Base-by-base conservation (phyloP, 1,140 invertebrate genomes). In the Drosophila tropicalis region DNA sequence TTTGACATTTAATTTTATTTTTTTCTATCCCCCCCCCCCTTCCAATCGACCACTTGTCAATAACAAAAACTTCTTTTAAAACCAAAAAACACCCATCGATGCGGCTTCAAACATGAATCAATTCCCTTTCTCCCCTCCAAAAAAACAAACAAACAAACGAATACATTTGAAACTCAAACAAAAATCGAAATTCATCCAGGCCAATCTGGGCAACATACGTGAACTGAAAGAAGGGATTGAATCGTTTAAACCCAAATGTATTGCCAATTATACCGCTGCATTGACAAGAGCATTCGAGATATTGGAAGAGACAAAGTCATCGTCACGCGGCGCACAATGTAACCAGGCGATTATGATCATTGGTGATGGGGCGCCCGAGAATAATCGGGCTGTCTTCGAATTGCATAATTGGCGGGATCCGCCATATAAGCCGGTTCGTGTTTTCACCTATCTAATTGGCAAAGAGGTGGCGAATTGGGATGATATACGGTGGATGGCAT, bases 391-490 rank as follows among this genome's bases (percentile, higher is more conserved):
- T 79, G 95, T 99, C 55, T 99, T 99, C 92, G 94, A 97, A 83
- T 93, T 94, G 69, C 98, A 96, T 92, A 99, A 99, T 92, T 97
- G 95, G 95, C 93, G 94, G 36, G 93, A 95, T 69, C 94, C 94
- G 72, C 93, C 94, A 1, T 93, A 94, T 79, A 96, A 95, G 92
- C 95, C 97, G 70, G 97, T 99, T 10, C 94, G 99, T 78, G 96
- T 99, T 69, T 99, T 99, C 93, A 99, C 99, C 29, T 99, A 99
- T 94, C 94, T 99, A 70, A 98, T 99, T 92, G 98, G 98, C 56
- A 95, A 97, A 90, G 98, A 99, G 93, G 95, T 96, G 19, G 94
- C 95, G 6, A 96, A 97, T 92, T 95, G 96, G 17, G 93, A 95
- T 79, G 94, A 99, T 89, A 96, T 99, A 72, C 96, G 97, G 90